Base-by-base conservation (phyloP, 2,888 invertebrate genomes). In the Eurytoma adleriae region DNA sequence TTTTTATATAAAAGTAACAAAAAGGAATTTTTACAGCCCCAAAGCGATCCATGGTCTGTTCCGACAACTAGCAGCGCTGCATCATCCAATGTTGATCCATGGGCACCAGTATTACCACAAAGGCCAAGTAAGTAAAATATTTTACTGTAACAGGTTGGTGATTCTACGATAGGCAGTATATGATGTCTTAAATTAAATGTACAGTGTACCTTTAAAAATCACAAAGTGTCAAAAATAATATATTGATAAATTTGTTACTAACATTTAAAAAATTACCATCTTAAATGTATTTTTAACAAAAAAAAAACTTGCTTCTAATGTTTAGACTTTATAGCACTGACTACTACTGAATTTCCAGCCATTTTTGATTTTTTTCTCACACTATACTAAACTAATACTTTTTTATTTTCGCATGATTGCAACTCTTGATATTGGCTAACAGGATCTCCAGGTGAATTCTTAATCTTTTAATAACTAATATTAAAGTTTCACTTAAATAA, bases 41-140 rank as follows among this genome's bases (percentile, higher is more conserved):
- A 82, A 81, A 79, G 67, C 13, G 82, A 82, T 70, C 82, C 82
- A 13, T 82, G 82, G 82, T 79, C 79, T 56, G 73, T 64, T 52
- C 80, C 80, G 62, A 66, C 74, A 20, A 91, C 92, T 66, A 89
- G 86, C 78, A 88, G 85, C 73, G 56, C 68, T 69, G 70, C 70
- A 40, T 40, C 57, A 59, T 18, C 71, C 16, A 85, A 90, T 20
- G 88, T 91, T 64, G 95, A 95, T 90, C 94, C 94, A 12, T 95
- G 95, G 94, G 91, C 92, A 67, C 93, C 93, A 20, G 89, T 91
- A 74, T 89, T 88, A 71, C 86, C 89, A n/a, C 90, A 90, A 83
- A 87, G 88, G 86, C 87, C 90, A 83, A 87, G 90, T 90, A 82
- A 86, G 85, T 85, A 71, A 30, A 24, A 54, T 66, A 80, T 78